These are phyloP conservation scores for Alligator mississippiensis DNA, from an alignment of 2,113 vertebrate species.

Conservation along the genomic window DNA sequence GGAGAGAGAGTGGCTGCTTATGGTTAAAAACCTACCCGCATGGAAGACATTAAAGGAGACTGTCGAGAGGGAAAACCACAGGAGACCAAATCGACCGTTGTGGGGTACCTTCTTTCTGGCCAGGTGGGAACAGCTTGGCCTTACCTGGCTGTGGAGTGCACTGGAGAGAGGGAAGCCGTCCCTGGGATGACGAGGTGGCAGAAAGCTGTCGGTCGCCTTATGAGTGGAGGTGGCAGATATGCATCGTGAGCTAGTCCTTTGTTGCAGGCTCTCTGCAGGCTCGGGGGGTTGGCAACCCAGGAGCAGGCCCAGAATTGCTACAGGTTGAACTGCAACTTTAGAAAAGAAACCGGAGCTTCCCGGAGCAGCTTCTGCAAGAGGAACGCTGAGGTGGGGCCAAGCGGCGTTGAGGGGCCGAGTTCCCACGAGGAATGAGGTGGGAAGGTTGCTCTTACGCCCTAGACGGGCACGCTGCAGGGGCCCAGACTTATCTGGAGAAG, in stretches of 20 bases:
- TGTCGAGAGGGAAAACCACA: conserved; percentile 63
- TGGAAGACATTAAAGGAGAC: conserved; percentile 50
- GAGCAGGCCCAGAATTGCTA: too few species aligned
- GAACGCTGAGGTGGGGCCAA: not conserved
- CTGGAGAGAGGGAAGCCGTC: too few species aligned
- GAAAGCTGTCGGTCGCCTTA: not conserved
- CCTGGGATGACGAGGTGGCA: not conserved
- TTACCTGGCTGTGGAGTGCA: too few species aligned
- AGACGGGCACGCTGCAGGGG: not conserved
- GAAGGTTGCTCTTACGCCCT: not conserved
- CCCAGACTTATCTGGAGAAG: not conserved
- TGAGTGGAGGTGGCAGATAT: not conserved
- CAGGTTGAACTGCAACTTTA: not conserved
- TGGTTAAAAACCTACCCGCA: conserved; percentile 50
- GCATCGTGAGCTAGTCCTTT: rapidly evolving
- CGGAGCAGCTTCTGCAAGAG: not conserved
- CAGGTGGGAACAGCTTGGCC: too few species aligned
- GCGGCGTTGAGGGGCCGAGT: not conserved
- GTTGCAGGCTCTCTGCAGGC: not conserved
- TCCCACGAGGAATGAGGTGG: not conserved
- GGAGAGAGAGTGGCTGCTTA: not conserved
- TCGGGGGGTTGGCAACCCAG: too few species aligned
- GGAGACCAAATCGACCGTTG: conserved; percentile 44
- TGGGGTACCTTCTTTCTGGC: too few species aligned
- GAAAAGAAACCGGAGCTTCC: not conserved